phyloP scores from a whole-genome alignment of 2,888 invertebrate genomes.

The Metalampra italica region DNA sequence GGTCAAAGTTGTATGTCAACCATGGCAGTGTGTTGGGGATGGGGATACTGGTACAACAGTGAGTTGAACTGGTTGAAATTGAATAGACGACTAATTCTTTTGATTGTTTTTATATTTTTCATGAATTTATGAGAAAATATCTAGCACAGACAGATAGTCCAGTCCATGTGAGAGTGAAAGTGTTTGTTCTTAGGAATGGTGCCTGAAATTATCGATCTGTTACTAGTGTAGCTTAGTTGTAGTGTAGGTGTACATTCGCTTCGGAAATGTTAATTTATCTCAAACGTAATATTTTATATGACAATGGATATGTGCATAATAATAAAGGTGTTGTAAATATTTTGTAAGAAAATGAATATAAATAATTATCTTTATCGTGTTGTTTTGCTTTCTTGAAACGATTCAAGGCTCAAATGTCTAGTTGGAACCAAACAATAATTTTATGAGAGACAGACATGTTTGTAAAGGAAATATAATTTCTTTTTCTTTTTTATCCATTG shows the following conservation, averaged over 20 bases:
- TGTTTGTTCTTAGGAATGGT: slow-evolving; percentile 48
- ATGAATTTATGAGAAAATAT: too few species aligned
- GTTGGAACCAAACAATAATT: too few species aligned
- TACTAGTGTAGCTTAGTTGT: slow-evolving; percentile 47
- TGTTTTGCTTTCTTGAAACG: slow-evolving; percentile 34
- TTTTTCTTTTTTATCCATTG: too few species aligned
- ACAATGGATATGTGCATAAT: slow-evolving; percentile 72
- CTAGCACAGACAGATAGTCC: background rate
- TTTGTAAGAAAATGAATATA: slow-evolving; percentile 71
- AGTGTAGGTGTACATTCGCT: slow-evolving; percentile 60
- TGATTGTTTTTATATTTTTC: too few species aligned
- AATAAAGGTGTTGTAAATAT: slow-evolving; percentile 69
- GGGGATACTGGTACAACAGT: too few species aligned
- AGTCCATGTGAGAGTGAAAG: background rate
- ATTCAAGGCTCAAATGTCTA: too few species aligned
- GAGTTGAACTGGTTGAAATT: too few species aligned
- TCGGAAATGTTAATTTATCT: slow-evolving; percentile 65
- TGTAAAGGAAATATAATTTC: too few species aligned
- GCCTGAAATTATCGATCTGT: slow-evolving; percentile 63
- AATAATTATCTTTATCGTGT: slow-evolving; percentile 62
- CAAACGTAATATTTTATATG: slow-evolving; percentile 70
- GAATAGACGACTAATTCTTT: too few species aligned
- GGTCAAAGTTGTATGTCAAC: too few species aligned
- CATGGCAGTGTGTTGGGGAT: too few species aligned
- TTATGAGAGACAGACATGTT: too few species aligned